Conservation (phyloP, 2,888 invertebrate species). For the Bellardia bayeri region DNA sequence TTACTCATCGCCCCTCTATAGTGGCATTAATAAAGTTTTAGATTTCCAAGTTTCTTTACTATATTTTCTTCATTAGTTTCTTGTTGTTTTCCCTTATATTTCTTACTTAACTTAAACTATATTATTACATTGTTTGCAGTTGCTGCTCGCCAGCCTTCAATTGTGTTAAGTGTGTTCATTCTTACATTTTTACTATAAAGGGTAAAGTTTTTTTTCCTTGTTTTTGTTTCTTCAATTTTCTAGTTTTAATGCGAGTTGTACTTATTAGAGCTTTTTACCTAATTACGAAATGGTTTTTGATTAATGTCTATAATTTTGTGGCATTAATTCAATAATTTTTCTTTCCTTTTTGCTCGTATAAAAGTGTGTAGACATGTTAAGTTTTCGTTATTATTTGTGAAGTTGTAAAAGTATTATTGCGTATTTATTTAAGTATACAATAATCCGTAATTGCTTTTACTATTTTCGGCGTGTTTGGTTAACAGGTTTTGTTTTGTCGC, state of each 20-base stretch:
- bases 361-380: background rate
- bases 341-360: background rate
- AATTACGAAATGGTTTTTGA: constrained; percentile 69
- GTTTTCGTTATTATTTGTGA: constrained; percentile 4
- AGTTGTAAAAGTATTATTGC: background rate
- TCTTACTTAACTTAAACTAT: constrained; percentile 47
- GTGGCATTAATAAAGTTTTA: constrained; percentile 71
- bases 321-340: constrained; percentile 69
- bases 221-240: constrained; percentile 30
- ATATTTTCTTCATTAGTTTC: constrained; percentile 62
- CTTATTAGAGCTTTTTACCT: constrained; percentile 69
- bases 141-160: constrained; percentile 7
- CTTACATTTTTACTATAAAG: constrained; percentile 36
- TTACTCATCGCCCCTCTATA: constrained; percentile 28
- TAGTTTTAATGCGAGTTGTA: constrained; percentile 47
- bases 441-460: constrained; percentile 27
- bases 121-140: constrained; percentile 55
- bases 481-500: background rate
- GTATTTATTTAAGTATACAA: constrained; percentile 25
- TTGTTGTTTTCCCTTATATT: background rate
- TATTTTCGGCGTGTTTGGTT: background rate
- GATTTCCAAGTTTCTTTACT: constrained; percentile 54
- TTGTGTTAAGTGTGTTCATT: constrained; percentile 42
- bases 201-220: constrained; percentile 49
- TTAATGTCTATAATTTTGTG: constrained; percentile 71